These are phyloP conservation scores for Peromyscus eremicus DNA, from an alignment of 2,797 vertebrate genomes.

Conservation along the genomic window DNA sequence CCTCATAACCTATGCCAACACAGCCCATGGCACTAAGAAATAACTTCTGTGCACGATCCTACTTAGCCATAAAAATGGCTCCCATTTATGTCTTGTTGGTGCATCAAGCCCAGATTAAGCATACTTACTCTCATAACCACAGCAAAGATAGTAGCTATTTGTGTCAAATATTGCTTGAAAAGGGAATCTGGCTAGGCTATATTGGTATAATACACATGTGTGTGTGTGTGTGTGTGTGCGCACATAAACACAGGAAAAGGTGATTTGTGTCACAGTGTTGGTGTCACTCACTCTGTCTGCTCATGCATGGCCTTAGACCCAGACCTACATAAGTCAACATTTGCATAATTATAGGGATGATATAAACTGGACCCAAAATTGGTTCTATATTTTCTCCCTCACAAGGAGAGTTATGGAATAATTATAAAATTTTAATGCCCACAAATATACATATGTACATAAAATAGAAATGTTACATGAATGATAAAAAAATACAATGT, in stretches of 20 bases:
- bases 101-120: neutral
- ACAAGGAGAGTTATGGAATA: conserved; percentile 17
- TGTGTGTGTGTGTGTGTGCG: no score
- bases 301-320: neutral
- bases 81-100: neutral
- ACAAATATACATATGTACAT: neutral
- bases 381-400: conserved; percentile 3
- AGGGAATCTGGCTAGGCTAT: neutral
- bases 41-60: neutral
- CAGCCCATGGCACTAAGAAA: neutral
- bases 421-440: conserved; percentile 42
- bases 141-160: neutral
- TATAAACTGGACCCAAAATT: neutral
- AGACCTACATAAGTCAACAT: neutral
- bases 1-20: neutral
- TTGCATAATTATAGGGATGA: neutral
- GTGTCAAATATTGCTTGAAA: neutral
- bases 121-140: neutral
- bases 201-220: no score
- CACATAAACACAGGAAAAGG: neutral
- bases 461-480: conserved; percentile 87
- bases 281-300: neutral
- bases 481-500: conserved; percentile 72
- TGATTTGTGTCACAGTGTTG: neutral
- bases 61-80: neutral